These are phyloP conservation scores for Perca schrenkii DNA, from an alignment of 2,113 vertebrate species.

Conservation along the genomic window DNA sequence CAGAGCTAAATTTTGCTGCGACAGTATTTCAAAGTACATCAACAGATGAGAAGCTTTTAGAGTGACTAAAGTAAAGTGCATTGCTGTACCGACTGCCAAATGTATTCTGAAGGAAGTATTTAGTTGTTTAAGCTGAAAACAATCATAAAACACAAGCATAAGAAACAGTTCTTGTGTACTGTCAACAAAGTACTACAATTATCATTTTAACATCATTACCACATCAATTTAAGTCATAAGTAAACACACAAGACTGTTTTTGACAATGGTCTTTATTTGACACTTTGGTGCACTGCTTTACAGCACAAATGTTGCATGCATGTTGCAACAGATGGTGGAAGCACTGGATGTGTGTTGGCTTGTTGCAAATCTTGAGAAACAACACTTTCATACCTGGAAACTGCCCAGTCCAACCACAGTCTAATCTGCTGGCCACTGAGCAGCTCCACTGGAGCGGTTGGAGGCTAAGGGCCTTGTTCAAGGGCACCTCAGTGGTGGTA, in stretches of 20 bases:
- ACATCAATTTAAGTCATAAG: neutral
- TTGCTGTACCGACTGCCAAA: constrained; percentile 25
- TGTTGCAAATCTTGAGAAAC: neutral
- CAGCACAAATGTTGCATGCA: constrained; percentile 5
- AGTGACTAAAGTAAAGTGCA: constrained; percentile 1
- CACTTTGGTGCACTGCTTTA: constrained; percentile 12
- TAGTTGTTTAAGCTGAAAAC: constrained; percentile 24
- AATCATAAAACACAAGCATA: constrained; percentile 10
- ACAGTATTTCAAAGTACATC: constrained; percentile 19
- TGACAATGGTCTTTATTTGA: neutral
- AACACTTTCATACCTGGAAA: too few relatives aligned
- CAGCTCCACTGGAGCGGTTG: too few relatives aligned
- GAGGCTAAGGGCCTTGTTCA: too few relatives aligned
- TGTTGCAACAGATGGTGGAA: constrained; percentile 53
- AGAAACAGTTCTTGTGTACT: neutral
- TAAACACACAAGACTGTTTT: constrained; percentile 1
- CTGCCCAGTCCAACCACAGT: too few relatives aligned
- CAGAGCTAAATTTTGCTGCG: constrained; percentile 8
- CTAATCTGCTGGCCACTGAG: too few relatives aligned
- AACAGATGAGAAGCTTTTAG: constrained; percentile 27
- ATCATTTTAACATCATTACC: neutral
- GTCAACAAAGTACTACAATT: neutral
- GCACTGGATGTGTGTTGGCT: constrained; percentile 32
- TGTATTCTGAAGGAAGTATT: constrained; percentile 20
- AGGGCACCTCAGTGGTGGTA: too few relatives aligned